Percentiles rank a stretch among this genome's conserved stretches.
These are phyloP conservation scores for Falco concolor DNA, from an alignment of 2,797 vertebrate genomes.

Conservation along the genomic window DNA sequence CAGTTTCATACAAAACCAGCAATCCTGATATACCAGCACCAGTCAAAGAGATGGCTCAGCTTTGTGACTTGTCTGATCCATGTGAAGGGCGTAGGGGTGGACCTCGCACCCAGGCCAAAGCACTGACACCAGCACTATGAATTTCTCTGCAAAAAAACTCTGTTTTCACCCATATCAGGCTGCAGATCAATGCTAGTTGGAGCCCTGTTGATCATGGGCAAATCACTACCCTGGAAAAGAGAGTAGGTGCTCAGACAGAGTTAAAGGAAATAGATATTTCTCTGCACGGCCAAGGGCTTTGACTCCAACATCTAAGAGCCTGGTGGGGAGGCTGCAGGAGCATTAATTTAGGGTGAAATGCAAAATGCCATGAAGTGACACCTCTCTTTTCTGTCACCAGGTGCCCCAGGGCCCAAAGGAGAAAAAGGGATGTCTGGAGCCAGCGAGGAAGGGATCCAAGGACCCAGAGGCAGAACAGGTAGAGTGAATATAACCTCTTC, in stretches of 20 bases:
- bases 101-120: background rate
- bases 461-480: conserved; percentile 58
- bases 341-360: background rate
- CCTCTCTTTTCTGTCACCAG: background rate
- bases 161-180: background rate
- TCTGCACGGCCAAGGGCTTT: background rate
- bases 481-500: background rate
- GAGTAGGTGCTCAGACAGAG: background rate
- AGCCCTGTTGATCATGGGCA: background rate
- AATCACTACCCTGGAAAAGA: background rate
- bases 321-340: background rate
- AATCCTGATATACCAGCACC: background rate
- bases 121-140: background rate
- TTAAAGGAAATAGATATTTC: background rate
- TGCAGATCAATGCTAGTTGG: background rate
- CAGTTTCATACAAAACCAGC: background rate
- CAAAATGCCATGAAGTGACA: background rate
- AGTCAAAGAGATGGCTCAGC: background rate
- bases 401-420: conserved; percentile 64
- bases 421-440: conserved; percentile 45
- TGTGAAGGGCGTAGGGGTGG: background rate
- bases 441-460: conserved; percentile 39
- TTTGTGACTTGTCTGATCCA: background rate
- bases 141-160: background rate
- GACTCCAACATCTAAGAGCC: background rate